Evolutionary conservation across 1,140 invertebrate species (phyloP).

Genomic region (Aplysia californica): DNA sequence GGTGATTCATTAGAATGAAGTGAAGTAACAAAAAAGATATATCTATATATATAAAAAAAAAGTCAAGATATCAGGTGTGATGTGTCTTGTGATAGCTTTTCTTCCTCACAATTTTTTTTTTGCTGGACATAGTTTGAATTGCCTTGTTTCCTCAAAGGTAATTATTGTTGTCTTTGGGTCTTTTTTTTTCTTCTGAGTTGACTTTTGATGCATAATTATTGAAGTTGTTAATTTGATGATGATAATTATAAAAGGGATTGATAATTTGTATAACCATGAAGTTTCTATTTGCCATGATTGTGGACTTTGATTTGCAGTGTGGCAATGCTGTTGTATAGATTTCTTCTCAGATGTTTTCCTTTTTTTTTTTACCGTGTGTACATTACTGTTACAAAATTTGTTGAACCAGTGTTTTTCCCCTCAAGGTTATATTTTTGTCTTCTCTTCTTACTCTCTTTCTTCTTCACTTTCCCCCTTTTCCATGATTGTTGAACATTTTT

Average conservation of each 20-base stretch:
- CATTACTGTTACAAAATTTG: background rate
- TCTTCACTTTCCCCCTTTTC: no score
- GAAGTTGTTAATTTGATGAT: no score
- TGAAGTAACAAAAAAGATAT: background rate
- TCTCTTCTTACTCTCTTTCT: no score
- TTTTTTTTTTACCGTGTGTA: background rate
- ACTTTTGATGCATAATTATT: constrained; percentile 16
- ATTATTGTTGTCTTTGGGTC: no score
- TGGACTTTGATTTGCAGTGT: no score
- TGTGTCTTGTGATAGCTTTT: constrained; percentile 23
- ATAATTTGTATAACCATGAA: no score
- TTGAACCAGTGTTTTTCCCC: constrained; percentile 5
- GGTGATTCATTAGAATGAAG: no score
- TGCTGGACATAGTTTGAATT: background rate
- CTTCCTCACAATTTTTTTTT: constrained; percentile 11
- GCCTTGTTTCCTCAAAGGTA: background rate
- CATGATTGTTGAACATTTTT: no score
- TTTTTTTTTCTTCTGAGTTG: background rate
- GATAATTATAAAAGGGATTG: no score
- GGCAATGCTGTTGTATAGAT: no score
- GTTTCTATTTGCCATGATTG: no score
- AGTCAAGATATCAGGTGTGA: constrained; percentile 5
- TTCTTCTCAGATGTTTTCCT: background rate
- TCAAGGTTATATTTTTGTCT: no score
- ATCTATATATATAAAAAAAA: constrained; percentile 2